These are phyloP conservation scores for Hypselothyrea guttata DNA, from an alignment of 2,888 invertebrate genomes.

Conservation along the genomic window DNA sequence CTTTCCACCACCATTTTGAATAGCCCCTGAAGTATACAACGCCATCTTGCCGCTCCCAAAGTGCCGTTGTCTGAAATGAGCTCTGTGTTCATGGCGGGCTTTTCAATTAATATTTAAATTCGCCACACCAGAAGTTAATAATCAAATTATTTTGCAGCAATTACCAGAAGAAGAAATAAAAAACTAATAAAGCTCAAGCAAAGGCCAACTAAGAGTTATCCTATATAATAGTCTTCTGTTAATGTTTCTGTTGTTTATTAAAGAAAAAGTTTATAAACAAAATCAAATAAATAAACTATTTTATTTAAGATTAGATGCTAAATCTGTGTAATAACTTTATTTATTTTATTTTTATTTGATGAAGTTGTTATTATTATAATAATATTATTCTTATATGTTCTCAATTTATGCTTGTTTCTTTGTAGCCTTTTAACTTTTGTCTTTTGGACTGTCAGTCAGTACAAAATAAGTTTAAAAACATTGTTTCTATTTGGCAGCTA, in stretches of 20 bases:
- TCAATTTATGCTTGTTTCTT: too few species aligned
- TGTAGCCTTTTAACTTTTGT: too few species aligned
- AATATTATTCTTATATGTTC: too few species aligned
- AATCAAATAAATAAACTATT: not conserved
- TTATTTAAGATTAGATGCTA: too few species aligned
- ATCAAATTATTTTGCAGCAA: conserved; percentile 76
- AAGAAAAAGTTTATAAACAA: not conserved
- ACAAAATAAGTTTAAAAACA: too few species aligned
- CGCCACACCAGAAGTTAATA: conserved; percentile 59
- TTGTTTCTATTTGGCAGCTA: too few species aligned
- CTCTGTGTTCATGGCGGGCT: not conserved
- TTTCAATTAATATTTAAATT: conserved; percentile 78
- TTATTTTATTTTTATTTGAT: too few species aligned
- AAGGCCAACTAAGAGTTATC: not conserved
- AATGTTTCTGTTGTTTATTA: too few species aligned
- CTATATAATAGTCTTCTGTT: conserved; percentile 3
- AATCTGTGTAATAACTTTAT: too few species aligned
- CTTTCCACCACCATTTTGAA: not conserved
- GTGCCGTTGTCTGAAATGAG: conserved; percentile 22
- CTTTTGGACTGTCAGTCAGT: too few species aligned
- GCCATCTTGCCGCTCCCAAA: not conserved
- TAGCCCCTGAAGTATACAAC: conserved; percentile 3
- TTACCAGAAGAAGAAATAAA: conserved; percentile 29
- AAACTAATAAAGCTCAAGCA: not conserved
- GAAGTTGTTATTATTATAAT: too few species aligned